Evolutionary conservation across 2,113 vertebrate genomes (phyloP).

Genomic region (Ophthalmotilapia sp.): DNA sequence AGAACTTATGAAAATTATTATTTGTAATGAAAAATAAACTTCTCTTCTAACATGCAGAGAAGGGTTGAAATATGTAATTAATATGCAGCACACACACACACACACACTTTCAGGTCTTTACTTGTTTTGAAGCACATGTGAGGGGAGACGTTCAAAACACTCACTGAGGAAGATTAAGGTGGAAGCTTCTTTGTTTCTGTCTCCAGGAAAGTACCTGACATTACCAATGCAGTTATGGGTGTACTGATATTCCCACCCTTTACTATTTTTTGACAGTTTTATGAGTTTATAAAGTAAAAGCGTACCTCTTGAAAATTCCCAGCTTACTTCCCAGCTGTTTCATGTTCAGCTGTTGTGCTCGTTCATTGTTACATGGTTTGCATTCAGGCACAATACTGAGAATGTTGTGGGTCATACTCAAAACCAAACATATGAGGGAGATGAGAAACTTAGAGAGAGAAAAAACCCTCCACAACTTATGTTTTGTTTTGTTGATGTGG

Average conservation of each 20-base stretch:
- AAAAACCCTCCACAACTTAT: not conserved
- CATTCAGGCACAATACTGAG: not conserved
- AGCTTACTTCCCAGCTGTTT: not conserved
- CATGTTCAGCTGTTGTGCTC: not conserved
- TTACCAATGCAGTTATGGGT: not conserved
- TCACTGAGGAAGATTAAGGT: not conserved
- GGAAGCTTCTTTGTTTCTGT: not conserved
- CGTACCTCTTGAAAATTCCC: not conserved
- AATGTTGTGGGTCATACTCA: not conserved
- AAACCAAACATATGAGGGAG: not conserved
- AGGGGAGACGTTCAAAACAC: not conserved
- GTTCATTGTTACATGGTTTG: not conserved
- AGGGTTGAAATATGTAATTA: not conserved
- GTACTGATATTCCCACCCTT: not conserved
- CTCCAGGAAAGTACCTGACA: not conserved
- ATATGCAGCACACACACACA: not conserved
- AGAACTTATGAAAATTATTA: not conserved
- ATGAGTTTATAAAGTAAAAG: not conserved
- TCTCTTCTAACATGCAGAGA: not conserved
- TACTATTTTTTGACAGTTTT: not conserved
- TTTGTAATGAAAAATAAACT: not conserved
- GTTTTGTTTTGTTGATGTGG: not conserved
- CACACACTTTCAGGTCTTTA: not conserved
- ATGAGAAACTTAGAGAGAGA: not conserved
- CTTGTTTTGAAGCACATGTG: not conserved